Base-by-base conservation (phyloP, 2,888 invertebrate genomes). In the Protonemura montana region DNA sequence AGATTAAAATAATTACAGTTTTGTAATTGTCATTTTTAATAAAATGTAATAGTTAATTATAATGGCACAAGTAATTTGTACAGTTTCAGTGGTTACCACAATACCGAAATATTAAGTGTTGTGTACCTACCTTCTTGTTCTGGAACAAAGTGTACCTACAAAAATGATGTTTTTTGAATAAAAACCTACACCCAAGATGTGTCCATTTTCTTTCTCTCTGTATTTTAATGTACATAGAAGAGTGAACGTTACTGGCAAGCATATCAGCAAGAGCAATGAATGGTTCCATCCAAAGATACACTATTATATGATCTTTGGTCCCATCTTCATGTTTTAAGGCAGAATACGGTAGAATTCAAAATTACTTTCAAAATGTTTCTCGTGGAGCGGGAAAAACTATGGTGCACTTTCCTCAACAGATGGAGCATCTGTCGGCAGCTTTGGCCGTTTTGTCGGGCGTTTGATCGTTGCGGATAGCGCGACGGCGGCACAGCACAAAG, bases 11-110 rank as follows among this genome's bases (percentile, higher is more conserved):
- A n/a, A 42, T 83, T 41, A 83, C 42, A 28, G 29, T 82, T 82
- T 16, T 83, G 83, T 83, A 42, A 83, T 42, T 27, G 26, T 83
- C 41, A 42, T 59, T 59, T 59, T 59, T 59, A 59, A 59, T 59
- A 59, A 59, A 59, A 59, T 59, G 59, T 42, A 83, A 83, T 59
- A 83, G 41, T 83, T 42, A 83, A 85, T 35, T 13, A 85, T 85
- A 81, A 81, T 78, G 86, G 85, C 85, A 87, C 87, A 86, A 87
- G 86, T 86, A 85, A 86, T 87, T 87, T 87, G 87, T 87, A 87
- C 86, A 86, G 86, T 86, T 83, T 83, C 41, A 35, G 83, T 83
- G 83, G 83, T 83, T 83, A 83, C 59, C 83, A 83, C 29, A 83
- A 86, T 85, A 85, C 85, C 35, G 78, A 87, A 87, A 80, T 86